Percentiles rank a stretch among this genome's conserved stretches.
phyloP scores from a whole-genome alignment of 2,888 invertebrate genomes.

The Drosophila peninsularis region DNA sequence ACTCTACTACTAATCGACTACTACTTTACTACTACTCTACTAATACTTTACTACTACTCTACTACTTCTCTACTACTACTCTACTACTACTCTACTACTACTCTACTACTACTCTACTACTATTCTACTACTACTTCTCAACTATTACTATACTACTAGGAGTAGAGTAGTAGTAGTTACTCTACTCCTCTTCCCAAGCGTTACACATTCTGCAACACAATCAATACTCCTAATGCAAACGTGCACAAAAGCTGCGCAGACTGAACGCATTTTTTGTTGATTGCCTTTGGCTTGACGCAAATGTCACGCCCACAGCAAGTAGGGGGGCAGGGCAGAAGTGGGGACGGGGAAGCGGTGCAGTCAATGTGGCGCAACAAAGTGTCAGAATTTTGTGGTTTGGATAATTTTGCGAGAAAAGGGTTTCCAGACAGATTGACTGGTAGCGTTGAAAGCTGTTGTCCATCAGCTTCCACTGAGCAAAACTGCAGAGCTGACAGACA shows the following conservation, averaged over 20 bases:
- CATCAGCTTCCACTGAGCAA: slow-evolving; percentile 55
- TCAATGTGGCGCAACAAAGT: slow-evolving; percentile 50
- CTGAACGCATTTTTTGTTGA: slow-evolving; percentile 63
- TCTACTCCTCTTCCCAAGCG: not conserved
- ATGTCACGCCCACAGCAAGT: slow-evolving; percentile 50
- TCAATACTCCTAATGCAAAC: not conserved
- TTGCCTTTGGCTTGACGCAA: slow-evolving; percentile 64
- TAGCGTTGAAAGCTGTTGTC: slow-evolving; percentile 71
- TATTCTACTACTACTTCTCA: not conserved
- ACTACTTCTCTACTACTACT: not conserved
- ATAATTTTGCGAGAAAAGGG: slow-evolving; percentile 45
- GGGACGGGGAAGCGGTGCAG: not conserved
- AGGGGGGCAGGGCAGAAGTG: not conserved
- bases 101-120: not conserved
- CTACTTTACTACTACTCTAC: not conserved
- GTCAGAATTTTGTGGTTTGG: slow-evolving; percentile 44
- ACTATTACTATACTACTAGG: too few species aligned
- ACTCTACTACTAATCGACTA: not conserved
- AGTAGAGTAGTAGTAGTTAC: too few species aligned
- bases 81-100: not conserved
- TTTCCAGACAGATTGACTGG: slow-evolving; percentile 63
- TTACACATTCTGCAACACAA: not conserved
- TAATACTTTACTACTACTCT: too few species aligned
- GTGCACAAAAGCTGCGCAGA: slow-evolving; percentile 23
- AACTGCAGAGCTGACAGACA: slow-evolving; percentile 18